Base-by-base conservation (phyloP, 2,888 invertebrate species). In the Cepaea hortensis region DNA sequence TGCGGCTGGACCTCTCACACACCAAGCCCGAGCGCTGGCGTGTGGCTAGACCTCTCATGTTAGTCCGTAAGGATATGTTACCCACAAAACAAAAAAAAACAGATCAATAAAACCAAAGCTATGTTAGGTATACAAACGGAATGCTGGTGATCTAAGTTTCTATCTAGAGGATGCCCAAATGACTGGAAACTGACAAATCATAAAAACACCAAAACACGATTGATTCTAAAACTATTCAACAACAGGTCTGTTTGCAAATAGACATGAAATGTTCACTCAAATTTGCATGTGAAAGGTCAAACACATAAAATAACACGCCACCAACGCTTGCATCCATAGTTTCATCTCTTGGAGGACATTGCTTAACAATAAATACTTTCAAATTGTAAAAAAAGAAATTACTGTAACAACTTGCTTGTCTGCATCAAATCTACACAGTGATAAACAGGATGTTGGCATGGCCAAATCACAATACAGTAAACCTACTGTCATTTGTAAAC, bases 81-180 rank as follows among this genome's bases (percentile, higher is more conserved):
- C n/a, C 61, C 48, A 81, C 65, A 35, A 35, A 35, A 35, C 35
- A 70, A 81, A 46, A 75, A 75, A 11, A 75, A 75, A 81, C 35
- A 62, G 62, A 65, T 68, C 9, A 81, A 70, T 68, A 50, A 50
- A 48, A 70, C 13, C 70, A 70, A 35, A 15, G 48, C 65, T 80
- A 80, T 65, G 11, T 80, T 65, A 65, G 79, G n/a, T 65, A 68
- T 61, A 83, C 62, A 61, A 77, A 61, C 46, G 83, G 83, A 82
- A 83, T 82, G 82, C 86, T 61, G 72, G 83, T 70, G 68, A 79
- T 77, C 76, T 81, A 73, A 68, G 50, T 48, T 20, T 35, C 85
- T 80, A 81, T 61, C 85, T 85, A 80, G 20, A 75, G 62, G 75
- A 35, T 55, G 73, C 72, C 62, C 68, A 55, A 48, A 85, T 65